Evolutionary conservation across 2,888 invertebrate genomes (phyloP), one percentile per base, ranked within the genome.

Genomic region (Leptogaster cylindrica): DNA sequence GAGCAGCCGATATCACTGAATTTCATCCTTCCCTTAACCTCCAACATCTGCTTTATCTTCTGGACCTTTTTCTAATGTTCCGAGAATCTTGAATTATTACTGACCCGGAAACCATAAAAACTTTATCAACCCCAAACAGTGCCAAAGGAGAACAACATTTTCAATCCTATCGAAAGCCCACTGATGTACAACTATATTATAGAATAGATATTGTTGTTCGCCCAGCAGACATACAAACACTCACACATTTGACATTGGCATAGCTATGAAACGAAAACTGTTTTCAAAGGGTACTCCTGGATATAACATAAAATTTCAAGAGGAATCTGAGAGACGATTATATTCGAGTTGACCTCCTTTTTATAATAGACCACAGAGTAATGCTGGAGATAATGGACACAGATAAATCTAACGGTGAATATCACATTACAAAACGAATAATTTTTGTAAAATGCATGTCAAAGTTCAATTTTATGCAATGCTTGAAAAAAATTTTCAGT

Each of bases 61-160:
- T 66, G 52, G 44, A 55, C 52, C 52, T 52, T 66, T n/a, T 66
- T 52, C 44, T 44, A 48, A 46, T 55, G 36, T 28, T 50, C 16
- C 50, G 44, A 50, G 68, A 70, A 70, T 70, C 70, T 70, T 70
- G 67, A 70, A 69, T 70, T 70, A 70, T 70, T 70, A 70, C 70
- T 69, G 70, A 70, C 70, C 70, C 70, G 70, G 68, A 70, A 70
- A 70, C 70, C 70, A 70, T 70, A 70, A 70, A 70, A 70, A 70
- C 70, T 70, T 70, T 70, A 67, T 67, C 67, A 67, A 67, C 50
- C 67, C 50, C 50, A 67, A 67, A 67, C 67, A 67, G 50, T 66
- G 48, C 48, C 33, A 65, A 50, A 65, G 50, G 46, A 66, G 41
- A 50, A 65, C 61, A 65, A 61, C 65, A 61, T 67, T 65, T 69